Percentiles rank a stretch among this genome's conserved stretches.
phyloP scores from a whole-genome alignment of 2,888 invertebrate species.

The Drosophila robusta region DNA sequence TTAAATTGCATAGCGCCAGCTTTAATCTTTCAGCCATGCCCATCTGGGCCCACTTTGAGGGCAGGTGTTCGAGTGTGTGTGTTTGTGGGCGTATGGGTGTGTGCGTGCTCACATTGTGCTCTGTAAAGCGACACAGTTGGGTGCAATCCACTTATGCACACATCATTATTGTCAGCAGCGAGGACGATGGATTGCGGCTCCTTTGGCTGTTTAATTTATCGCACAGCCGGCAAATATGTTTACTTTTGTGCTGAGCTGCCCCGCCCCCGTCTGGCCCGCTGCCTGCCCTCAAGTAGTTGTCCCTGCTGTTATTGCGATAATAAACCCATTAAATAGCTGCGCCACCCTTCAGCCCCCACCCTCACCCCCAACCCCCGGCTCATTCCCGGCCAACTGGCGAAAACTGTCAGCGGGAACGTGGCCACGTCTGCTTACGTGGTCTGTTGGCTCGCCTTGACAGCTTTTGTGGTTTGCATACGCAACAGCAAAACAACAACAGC shows the following conservation, averaged over 20 bases:
- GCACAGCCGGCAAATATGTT: conserved; percentile 64
- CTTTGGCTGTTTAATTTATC: conserved; percentile 69
- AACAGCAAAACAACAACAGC: conserved; percentile 11
- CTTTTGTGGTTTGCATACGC: conserved; percentile 64
- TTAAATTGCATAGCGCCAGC: not conserved
- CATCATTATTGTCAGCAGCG: conserved; percentile 69
- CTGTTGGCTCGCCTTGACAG: conserved; percentile 40
- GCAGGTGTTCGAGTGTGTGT: not conserved
- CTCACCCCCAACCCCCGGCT: not conserved
- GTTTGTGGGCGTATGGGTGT: not conserved
- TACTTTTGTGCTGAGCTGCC: conserved; percentile 41
- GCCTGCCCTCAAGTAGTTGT: conserved; percentile 15
- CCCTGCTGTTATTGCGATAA: conserved; percentile 60
- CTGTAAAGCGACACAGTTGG: conserved; percentile 4
- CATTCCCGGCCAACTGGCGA: conserved; percentile 10
- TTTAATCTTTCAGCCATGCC: conserved; percentile 3
- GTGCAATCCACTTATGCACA: conserved; percentile 65
- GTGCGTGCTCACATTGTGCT: conserved; percentile 3
- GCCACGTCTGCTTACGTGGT: conserved; percentile 48
- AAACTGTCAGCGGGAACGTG: conserved; percentile 54
- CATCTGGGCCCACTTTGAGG: not conserved
- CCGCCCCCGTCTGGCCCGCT: not conserved
- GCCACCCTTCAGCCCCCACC: not conserved
- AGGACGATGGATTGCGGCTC: conserved; percentile 22
- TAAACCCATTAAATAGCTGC: conserved; percentile 79